Base-by-base conservation (phyloP, 2,113 vertebrate genomes). In the Calonectris borealis region DNA sequence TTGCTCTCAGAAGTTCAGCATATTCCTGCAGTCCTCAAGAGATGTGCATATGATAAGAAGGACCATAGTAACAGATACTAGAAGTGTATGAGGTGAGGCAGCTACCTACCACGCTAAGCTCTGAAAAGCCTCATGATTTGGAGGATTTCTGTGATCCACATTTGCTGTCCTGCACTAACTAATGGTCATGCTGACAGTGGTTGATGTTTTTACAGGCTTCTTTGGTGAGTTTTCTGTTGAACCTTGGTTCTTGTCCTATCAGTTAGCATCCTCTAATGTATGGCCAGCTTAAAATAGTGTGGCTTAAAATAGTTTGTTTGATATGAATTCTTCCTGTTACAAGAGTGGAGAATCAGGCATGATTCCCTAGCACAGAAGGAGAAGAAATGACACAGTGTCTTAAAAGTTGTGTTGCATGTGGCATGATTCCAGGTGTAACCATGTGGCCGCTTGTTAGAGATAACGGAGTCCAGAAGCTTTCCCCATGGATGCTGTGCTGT, bases 231-330 rank as follows among this genome's bases (percentile, higher is more conserved):
- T 48, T 57, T 52, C 62, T 80, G 20, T 32, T 85, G 40, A 78
- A 81, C 76, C 36, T 97, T 86, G 54, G 27, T 93, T 83, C 73
- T 81, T 81, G 32, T 84, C 61, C 48, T 76, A 38, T 92, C 86
- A 73, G 58, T 80, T 86, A 65, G 42, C 7, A 5, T 70, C 19
- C n/a, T 42, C 7, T 75, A 71, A 71, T 80, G 13, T 77, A 78
- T 42, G 48, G 54, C 21, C 51, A 58, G 18, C 70, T 48, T 83
- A 73, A 81, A 93, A 86, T 76, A 72, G 10, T 7, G 16, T 55
- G 32, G n/a, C 86, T 97, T 85, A 89, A 96, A 97, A 95, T 91
- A 93, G 55, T 80, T 86, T 4, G 2, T 75, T 79, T 69, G n/a
- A 73, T 86, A 71, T 38, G 8, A 79, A 22, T 64, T 92, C 40